phyloP scores from a whole-genome alignment of 1,140 invertebrate species.

The Agrilus planipennis region DNA sequence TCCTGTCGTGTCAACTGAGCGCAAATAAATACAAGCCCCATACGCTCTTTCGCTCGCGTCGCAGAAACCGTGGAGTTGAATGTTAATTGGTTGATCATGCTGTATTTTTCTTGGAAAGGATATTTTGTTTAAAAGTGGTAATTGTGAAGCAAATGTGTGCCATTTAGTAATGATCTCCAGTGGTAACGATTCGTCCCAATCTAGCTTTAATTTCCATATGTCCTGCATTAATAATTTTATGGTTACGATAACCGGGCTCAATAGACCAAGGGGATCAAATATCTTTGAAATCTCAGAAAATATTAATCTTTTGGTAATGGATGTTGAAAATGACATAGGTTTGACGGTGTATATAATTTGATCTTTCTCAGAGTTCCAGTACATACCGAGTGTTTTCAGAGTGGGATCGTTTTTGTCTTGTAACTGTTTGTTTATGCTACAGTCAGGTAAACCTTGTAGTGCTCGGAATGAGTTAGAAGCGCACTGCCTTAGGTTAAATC shows the following conservation, averaged over 20 bases:
- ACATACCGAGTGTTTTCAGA: not conserved
- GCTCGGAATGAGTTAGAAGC: not conserved
- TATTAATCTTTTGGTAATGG: not conserved
- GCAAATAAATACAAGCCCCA: not conserved
- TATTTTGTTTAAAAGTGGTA: too few species aligned
- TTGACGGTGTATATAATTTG: not conserved
- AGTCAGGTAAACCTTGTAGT: not conserved
- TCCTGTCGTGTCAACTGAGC: not conserved
- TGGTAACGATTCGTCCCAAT: not conserved
- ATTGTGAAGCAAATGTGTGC: not conserved
- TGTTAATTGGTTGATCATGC: too few species aligned
- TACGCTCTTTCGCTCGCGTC: not conserved
- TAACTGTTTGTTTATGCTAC: not conserved
- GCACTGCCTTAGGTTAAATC: slow-evolving; percentile 4
- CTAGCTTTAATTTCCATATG: not conserved
- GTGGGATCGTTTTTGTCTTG: not conserved
- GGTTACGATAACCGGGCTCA: not conserved
- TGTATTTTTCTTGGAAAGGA: too few species aligned
- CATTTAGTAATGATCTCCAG: not conserved
- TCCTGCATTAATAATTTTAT: not conserved
- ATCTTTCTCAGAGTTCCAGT: not conserved
- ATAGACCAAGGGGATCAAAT: slow-evolving; percentile 5
- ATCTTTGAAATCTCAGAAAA: not conserved
- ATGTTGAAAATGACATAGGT: not conserved
- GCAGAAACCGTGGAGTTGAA: not conserved